These are phyloP conservation scores for Orchestia grillus DNA, from an alignment of 1,140 invertebrate species.

Conservation along the genomic window DNA sequence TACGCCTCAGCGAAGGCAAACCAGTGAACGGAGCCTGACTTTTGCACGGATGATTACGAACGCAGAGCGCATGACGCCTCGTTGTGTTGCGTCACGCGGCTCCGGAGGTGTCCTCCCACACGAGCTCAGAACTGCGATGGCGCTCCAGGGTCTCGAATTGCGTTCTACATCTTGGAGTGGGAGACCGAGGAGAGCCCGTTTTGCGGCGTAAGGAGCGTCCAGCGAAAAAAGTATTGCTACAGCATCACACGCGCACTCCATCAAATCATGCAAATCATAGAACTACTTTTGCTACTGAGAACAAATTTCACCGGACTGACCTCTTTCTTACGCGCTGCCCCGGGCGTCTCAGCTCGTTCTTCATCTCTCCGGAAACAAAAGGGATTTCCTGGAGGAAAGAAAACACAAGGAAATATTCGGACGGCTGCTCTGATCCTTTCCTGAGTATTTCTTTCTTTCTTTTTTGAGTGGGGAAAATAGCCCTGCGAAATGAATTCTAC, in stretches of 20 bases:
- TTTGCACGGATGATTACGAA: too few relatives aligned
- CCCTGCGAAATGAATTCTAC: background rate
- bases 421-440: background rate
- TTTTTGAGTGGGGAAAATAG: background rate
- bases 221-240: background rate
- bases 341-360: background rate
- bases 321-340: background rate
- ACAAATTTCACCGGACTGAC: background rate
- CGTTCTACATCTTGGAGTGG: background rate
- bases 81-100: too few relatives aligned
- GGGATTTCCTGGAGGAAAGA: background rate
- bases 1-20: too few relatives aligned
- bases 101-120: too few relatives aligned
- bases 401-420: conserved; percentile 1
- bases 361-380: conserved; percentile 1
- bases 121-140: background rate
- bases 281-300: background rate
- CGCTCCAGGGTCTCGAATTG: background rate
- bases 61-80: too few relatives aligned
- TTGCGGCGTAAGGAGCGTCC: background rate
- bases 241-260: background rate
- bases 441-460: background rate
- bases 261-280: background rate
- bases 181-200: background rate
- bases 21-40: too few relatives aligned